These are phyloP conservation scores for Neoniphon sammara DNA, from an alignment of 2,797 vertebrate species.

Conservation along the genomic window DNA sequence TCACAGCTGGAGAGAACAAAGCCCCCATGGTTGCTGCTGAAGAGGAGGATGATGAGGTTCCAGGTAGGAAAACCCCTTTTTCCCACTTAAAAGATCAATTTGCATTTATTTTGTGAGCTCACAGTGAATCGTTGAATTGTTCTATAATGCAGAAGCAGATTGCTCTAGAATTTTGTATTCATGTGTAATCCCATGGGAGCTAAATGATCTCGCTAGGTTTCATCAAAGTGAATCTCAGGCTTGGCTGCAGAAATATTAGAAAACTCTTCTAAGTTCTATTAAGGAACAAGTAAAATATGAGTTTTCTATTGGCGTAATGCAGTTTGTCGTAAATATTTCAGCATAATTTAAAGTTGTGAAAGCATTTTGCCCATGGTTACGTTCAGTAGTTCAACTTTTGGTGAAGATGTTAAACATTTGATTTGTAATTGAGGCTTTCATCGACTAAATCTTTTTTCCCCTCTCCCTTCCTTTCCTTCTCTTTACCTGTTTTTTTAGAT, in stretches of 20 bases:
- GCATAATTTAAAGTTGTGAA: neutral
- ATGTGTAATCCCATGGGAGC: neutral
- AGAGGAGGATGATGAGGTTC: slow-evolving; percentile 81
- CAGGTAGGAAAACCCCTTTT: slow-evolving; percentile 59
- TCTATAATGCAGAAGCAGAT: neutral
- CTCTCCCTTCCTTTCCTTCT: slow-evolving; percentile 11
- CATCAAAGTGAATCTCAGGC: no score
- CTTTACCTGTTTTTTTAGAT: slow-evolving; percentile 80
- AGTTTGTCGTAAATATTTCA: neutral
- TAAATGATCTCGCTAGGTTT: neutral
- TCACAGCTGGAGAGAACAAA: slow-evolving; percentile 71
- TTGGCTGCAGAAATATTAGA: neutral
- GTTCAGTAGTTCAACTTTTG: neutral
- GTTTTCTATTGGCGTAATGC: neutral
- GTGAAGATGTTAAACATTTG: neutral
- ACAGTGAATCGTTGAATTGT: neutral
- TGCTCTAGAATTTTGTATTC: neutral
- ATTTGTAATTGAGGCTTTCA: no score
- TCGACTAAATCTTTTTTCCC: neutral
- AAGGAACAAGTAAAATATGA: no score
- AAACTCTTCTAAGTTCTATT: no score
- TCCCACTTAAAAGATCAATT: neutral
- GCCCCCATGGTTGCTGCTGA: slow-evolving; percentile 68
- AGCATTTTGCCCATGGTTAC: neutral
- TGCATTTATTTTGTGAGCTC: neutral